Evolutionary conservation across 2,113 vertebrate genomes (phyloP), one percentile per base, ranked within the genome.

Genomic region (Hydropotes inermis): DNA sequence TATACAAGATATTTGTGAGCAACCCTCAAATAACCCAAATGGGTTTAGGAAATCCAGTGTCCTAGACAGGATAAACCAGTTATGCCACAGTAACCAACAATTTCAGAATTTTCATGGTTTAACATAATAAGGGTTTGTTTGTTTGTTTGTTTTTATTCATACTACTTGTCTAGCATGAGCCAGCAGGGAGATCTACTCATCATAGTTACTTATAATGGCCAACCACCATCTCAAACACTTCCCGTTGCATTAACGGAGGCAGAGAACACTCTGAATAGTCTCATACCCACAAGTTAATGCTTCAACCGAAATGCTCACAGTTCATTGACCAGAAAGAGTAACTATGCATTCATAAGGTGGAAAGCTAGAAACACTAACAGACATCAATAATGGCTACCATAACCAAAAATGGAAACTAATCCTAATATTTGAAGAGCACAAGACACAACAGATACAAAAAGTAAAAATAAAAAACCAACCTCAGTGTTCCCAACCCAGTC

Each of bases 21-120:
- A 30, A 85, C 23, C 67, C 50, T n/a, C 64, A 94, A 93, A 89
- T 86, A 93, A 95, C 90, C 47, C 81, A 87, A 97, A 82, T 45
- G 14, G 39, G 86, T 95, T 96, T 84, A n/a, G 33, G 33, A 93
- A 93, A 87, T 64, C 43, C 45, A 93, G 28, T 21, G 6, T 36
- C 27, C 16, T 45, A 54, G 28, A 8, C 7, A 81, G 39, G 30
- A 85, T 74, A 74, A 90, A 47, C 74, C 82, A 2, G 11, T 50
- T 43, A 43, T 78, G 30, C 47, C 39, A 36, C 6, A 43, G 28
- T 15, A 76, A 61, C 17, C 27, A 47, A 27, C 43, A 87, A 82
- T 57, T 81, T 33, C 83, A 70, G 33, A 61, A 76, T 57, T 17
- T 70, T 83, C 55, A 23, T 4, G 14, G 30, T 23, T 91, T 95